Conservation (phyloP, 2,797 vertebrate genomes). For the Alca torda region DNA sequence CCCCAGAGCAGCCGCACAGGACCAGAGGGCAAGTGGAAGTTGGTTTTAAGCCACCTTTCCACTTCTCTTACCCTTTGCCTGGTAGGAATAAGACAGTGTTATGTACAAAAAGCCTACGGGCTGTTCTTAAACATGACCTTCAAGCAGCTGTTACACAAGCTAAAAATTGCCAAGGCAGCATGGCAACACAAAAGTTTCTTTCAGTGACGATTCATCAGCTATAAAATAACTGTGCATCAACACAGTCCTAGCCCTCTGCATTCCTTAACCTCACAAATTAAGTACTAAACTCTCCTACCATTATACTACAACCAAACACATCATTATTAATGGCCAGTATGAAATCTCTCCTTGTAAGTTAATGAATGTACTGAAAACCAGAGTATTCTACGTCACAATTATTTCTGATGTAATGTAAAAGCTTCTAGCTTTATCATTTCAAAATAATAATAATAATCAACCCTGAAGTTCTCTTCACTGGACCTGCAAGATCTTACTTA, state of each 20-base stretch:
- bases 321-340: not conserved
- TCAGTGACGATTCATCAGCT: not conserved
- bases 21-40: conserved; percentile 46
- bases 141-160: not conserved
- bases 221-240: not conserved
- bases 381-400: not conserved
- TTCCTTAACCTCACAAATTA: not conserved
- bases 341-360: not conserved
- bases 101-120: not conserved
- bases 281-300: not conserved
- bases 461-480: not conserved
- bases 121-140: not conserved
- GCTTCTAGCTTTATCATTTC: not conserved
- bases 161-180: not conserved
- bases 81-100: not conserved
- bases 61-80: conserved; percentile 1
- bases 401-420: not conserved
- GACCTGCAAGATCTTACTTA: not conserved
- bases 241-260: not conserved
- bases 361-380: not conserved
- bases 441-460: not conserved
- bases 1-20: not conserved
- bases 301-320: not conserved
- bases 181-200: not conserved
- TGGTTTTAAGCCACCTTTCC: conserved; percentile 24